Conservation (phyloP, 2,797 vertebrate species). For the Intellagama lesueurii region DNA sequence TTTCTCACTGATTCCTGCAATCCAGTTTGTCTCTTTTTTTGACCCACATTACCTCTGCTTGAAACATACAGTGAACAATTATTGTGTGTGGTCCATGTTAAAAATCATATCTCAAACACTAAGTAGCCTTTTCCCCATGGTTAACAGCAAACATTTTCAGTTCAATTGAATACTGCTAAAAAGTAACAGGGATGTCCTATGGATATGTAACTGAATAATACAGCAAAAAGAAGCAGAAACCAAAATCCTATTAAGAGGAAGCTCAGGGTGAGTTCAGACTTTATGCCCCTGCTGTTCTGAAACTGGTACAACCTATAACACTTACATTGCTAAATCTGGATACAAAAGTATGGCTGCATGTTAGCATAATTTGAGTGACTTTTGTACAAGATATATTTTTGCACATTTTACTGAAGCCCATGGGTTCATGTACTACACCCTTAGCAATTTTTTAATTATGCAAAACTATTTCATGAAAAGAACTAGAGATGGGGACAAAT, state of each 20-base stretch:
- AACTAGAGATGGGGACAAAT: too few relatives aligned
- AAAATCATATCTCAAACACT: too few relatives aligned
- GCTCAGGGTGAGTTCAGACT: neutral
- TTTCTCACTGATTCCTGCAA: too few relatives aligned
- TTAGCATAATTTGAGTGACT: neutral
- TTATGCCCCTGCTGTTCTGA: too few relatives aligned
- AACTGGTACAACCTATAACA: neutral
- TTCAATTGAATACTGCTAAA: neutral
- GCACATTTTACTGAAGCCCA: neutral
- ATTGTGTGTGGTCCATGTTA: too few relatives aligned
- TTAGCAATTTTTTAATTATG: neutral
- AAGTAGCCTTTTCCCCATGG: neutral
- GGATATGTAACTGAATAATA: neutral
- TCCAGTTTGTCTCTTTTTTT: too few relatives aligned
- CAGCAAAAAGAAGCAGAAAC: neutral
- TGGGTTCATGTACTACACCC: neutral
- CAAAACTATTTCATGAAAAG: neutral
- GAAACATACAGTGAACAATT: too few relatives aligned
- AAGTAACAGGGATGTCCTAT: neutral
- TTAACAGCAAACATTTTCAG: neutral
- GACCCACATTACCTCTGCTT: too few relatives aligned
- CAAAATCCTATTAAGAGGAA: neutral
- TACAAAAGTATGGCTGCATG: neutral
- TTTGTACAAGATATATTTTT: neutral
- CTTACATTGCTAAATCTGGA: neutral